These are phyloP conservation scores for Clarias batrachus DNA, from an alignment of 2,113 vertebrate species.

Conservation along the genomic window DNA sequence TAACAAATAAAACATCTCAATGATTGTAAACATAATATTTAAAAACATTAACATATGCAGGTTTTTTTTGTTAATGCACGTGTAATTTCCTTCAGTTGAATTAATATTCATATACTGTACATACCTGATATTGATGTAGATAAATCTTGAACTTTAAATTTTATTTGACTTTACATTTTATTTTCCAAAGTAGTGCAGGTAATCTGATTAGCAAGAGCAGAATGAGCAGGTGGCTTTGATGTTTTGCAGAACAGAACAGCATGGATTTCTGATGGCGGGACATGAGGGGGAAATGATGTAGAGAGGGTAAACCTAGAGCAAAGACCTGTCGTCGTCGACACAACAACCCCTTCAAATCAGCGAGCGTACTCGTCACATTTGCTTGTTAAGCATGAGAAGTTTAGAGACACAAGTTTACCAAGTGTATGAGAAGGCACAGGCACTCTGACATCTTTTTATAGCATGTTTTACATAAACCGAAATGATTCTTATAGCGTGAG, in stretches of 20 bases:
- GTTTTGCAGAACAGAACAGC: background rate
- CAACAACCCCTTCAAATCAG: background rate
- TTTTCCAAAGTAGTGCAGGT: background rate
- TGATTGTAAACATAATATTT: background rate
- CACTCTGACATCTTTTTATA: background rate
- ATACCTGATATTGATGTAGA: too few relatives aligned
- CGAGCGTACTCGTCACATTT: background rate
- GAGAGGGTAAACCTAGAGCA: background rate
- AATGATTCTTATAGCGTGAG: background rate
- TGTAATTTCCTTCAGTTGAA: background rate
- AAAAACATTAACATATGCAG: background rate
- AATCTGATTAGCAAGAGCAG: background rate
- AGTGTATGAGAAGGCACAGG: background rate
- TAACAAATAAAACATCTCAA: background rate
- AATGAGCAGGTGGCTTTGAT: background rate
- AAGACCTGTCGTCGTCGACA: background rate
- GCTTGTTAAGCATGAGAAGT: background rate
- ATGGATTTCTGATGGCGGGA: too few relatives aligned
- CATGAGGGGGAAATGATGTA: background rate
- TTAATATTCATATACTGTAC: background rate
- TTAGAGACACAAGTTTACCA: constrained; percentile 4
- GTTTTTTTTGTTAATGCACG: background rate
- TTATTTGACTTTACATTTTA: background rate
- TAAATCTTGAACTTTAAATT: background rate
- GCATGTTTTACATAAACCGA: background rate